Evolutionary conservation across 1,140 invertebrate species (phyloP), one percentile per base, ranked within the genome.

Genomic region (Eulimnadia texana): DNA sequence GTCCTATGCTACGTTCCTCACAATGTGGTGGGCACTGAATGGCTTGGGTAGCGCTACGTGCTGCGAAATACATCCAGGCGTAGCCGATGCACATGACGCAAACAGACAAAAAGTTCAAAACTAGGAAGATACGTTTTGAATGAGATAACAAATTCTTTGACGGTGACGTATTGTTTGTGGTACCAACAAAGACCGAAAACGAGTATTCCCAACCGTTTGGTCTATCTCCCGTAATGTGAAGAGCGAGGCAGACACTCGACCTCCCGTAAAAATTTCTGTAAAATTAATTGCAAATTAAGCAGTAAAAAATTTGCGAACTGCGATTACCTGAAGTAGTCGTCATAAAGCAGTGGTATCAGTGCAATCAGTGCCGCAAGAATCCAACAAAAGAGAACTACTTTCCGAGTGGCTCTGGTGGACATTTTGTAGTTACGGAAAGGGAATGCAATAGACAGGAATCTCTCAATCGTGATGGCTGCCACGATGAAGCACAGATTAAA

Each of bases 131-230:
- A 19, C 25, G n/a, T 28, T 3, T 2, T 56, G 55, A 1, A n/a
- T 28, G 29, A 1, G 3, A 6, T 22, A 57, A 57, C 10, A 57
- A 29, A 2, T 56, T 19, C 1, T 16, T 25, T 58, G 47, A 16
- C 19, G n/a, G 3, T 57, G 22, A 11, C 56, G 24, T 23, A n/a
- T 50, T 10, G 61, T 33, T 53, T 24, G 2, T 68, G 67, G 67
- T 63, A 72, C 72, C 76, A 3, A 81, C 68, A 68, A 80, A 81
- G 3, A 81, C 71, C 63, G 77, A 76, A 9, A 80, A 77, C 0
- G 79, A 79, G 66, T 80, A 81, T 66, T 81, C 76, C 80, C 80
- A 81, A 19, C 79, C 80, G 56, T 69, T 74, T 0, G 74, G 77
- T 61, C 75, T 73, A 55, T 75, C 75, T 9, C 73, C 73, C 2